These are phyloP conservation scores for Drosophila ironensis DNA, from an alignment of 1,140 invertebrate species.

Conservation along the genomic window DNA sequence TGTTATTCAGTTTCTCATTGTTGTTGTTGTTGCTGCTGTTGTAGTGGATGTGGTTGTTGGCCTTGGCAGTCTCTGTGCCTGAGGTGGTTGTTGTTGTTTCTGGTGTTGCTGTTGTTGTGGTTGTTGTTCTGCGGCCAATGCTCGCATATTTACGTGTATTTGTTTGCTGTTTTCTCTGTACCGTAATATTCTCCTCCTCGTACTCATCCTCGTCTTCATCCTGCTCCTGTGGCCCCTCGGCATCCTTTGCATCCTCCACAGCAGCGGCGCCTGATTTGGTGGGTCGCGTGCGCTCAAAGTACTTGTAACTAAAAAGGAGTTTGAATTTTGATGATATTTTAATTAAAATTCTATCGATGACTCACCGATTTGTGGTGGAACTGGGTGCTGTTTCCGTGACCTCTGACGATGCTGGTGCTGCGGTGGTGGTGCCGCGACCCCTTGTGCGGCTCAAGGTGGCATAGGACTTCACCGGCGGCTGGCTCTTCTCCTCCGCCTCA, in stretches of 20 bases:
- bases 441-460: slow-evolving; percentile 58
- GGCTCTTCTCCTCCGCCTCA: slow-evolving; percentile 61
- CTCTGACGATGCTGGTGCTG: slow-evolving; percentile 2
- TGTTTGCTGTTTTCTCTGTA: slow-evolving; percentile 68
- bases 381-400: slow-evolving; percentile 29
- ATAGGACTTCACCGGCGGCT: slow-evolving; percentile 44
- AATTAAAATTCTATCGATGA: not conserved
- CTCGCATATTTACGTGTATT: slow-evolving; percentile 75
- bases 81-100: slow-evolving; percentile 74
- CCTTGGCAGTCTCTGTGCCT: slow-evolving; percentile 66
- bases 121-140: slow-evolving; percentile 73
- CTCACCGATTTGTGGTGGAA: slow-evolving; percentile 56
- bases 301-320: slow-evolving; percentile 60
- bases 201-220: slow-evolving; percentile 55
- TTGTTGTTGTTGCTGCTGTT: slow-evolving; percentile 43
- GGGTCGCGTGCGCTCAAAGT: slow-evolving; percentile 63
- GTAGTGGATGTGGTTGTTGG: slow-evolving; percentile 36
- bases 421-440: slow-evolving; percentile 39
- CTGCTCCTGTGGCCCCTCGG: slow-evolving; percentile 23
- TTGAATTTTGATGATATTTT: not conserved
- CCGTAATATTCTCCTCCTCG: slow-evolving; percentile 74
- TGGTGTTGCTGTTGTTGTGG: slow-evolving; percentile 64
- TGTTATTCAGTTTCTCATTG: slow-evolving; percentile 61
- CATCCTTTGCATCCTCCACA: not conserved
- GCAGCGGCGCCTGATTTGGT: slow-evolving; percentile 47